Conservation (phyloP, 2,797 vertebrate genomes). For the Ambastaia sidthimunki region DNA sequence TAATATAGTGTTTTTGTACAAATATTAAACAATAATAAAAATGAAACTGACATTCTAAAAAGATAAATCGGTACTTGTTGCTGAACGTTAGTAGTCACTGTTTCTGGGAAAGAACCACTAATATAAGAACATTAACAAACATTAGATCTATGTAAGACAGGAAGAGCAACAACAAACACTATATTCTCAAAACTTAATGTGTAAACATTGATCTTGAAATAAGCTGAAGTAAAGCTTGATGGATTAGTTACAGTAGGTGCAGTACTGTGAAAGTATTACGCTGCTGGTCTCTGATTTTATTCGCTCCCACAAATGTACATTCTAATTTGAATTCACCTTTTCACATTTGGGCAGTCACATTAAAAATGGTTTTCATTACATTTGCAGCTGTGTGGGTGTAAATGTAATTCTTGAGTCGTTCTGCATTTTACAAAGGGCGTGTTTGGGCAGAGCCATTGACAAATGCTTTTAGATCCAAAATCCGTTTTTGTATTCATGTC, state of each 20-base stretch:
- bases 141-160: too few relatives aligned
- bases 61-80: neutral
- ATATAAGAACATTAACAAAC: too few relatives aligned
- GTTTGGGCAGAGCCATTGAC: slow-evolving; percentile 7
- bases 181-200: neutral
- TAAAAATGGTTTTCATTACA: neutral
- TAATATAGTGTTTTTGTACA: neutral
- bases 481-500: slow-evolving; percentile 22
- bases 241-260: slow-evolving; percentile 3
- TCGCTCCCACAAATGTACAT: slow-evolving; percentile 5
- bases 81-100: neutral
- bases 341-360: neutral
- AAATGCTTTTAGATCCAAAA: neutral
- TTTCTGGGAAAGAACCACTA: neutral
- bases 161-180: too few relatives aligned
- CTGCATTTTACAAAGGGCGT: neutral
- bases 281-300: neutral
- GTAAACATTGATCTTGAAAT: neutral
- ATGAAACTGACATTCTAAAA: neutral
- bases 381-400: neutral
- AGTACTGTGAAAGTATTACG: neutral
- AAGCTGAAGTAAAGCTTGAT: slow-evolving; percentile 6
- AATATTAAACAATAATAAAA: neutral
- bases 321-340: neutral
- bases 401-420: neutral